Evolutionary conservation across 1,140 invertebrate species (phyloP).

Genomic region (Hypothenemus hampei): DNA sequence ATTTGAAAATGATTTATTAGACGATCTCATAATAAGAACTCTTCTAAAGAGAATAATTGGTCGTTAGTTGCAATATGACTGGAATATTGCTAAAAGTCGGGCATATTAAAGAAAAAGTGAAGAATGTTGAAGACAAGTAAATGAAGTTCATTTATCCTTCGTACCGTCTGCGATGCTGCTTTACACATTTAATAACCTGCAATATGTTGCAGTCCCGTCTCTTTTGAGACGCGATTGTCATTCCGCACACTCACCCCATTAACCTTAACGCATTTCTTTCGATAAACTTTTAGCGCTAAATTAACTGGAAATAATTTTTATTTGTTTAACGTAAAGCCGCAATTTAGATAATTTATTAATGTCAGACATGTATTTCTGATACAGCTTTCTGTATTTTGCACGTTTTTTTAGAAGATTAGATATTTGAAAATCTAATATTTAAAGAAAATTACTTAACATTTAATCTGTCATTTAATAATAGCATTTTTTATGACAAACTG

Average conservation of each 20-base stretch:
- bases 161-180: slow-evolving; percentile 15
- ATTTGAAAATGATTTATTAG: too few relatives aligned
- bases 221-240: slow-evolving; percentile 26
- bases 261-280: slow-evolving; percentile 18
- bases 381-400: too few relatives aligned
- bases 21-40: too few relatives aligned
- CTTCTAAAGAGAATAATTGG: background rate
- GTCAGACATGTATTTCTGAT: slow-evolving; percentile 2
- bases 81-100: background rate
- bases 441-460: too few relatives aligned
- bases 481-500: too few relatives aligned
- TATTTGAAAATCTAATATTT: too few relatives aligned
- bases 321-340: slow-evolving; percentile 15
- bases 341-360: slow-evolving; percentile 20
- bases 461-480: too few relatives aligned
- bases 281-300: slow-evolving; percentile 25
- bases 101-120: slow-evolving; percentile 16
- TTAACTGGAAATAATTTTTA: slow-evolving; percentile 27
- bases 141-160: slow-evolving; percentile 21
- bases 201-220: slow-evolving; percentile 27
- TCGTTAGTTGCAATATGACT: background rate
- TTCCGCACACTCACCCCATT: slow-evolving; percentile 27
- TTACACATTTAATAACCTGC: slow-evolving; percentile 30
- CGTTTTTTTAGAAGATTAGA: too few relatives aligned
- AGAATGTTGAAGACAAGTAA: slow-evolving; percentile 26